Conservation (phyloP, 2,888 invertebrate genomes). For the Tiphia femorata region DNA sequence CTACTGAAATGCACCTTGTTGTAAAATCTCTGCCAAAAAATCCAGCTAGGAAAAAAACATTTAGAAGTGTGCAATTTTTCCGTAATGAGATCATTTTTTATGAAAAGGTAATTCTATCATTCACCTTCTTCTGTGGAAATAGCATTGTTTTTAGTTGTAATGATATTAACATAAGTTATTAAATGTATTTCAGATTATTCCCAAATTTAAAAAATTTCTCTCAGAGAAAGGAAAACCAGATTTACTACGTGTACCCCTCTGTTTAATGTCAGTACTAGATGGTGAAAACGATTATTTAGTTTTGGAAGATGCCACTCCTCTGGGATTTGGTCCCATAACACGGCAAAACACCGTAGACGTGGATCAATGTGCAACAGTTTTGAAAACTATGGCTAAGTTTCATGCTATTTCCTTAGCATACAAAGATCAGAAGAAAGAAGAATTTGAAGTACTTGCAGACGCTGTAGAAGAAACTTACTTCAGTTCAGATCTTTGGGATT, state of each 20-base stretch:
- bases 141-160: background rate
- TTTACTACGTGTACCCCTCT: constrained; percentile 53
- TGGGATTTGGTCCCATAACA: constrained; percentile 59
- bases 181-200: constrained; percentile 50
- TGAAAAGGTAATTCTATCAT: constrained; percentile 45
- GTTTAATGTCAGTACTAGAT: constrained; percentile 62
- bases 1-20: constrained; percentile 71
- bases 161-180: background rate
- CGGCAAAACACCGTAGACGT: constrained; percentile 58
- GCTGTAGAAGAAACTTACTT: constrained; percentile 60
- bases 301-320: constrained; percentile 64
- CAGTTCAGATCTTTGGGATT: constrained; percentile 47
- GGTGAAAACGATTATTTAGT: constrained; percentile 68
- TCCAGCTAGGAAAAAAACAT: constrained; percentile 75
- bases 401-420: constrained; percentile 69
- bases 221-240: constrained; percentile 41
- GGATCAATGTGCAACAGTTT: constrained; percentile 56
- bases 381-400: constrained; percentile 67
- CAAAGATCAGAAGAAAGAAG: constrained; percentile 63
- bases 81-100: constrained; percentile 80
- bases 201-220: constrained; percentile 55
- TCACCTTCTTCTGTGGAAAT: background rate
- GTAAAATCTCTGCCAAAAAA: constrained; percentile 79
- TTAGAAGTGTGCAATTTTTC: constrained; percentile 77
- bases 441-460: constrained; percentile 55